Base-by-base conservation (phyloP, 2,113 vertebrate genomes). In the Regulus satrapa region DNA sequence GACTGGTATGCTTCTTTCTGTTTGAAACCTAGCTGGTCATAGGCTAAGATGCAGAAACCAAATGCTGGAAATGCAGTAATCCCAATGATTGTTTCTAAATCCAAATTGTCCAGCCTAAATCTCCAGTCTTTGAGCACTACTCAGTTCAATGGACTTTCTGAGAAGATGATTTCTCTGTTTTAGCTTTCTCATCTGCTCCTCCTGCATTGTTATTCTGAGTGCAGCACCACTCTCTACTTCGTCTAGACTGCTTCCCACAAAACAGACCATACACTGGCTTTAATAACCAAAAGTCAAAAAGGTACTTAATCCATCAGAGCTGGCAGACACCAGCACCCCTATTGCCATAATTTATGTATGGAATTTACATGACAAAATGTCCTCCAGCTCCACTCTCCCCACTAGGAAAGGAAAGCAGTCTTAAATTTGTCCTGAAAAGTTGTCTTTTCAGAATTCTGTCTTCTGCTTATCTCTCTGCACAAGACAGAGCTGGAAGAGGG, bases 401-500 rank as follows among this genome's bases (percentile, higher is more conserved):
- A 41, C 16, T 64, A 64, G 8, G 19, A 49, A 58, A 72, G n/a
- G n/a, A 64, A 91, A 85, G 71, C 32, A 77, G 71, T 67, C 77
- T 88, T 88, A 85, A 92, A 72, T 74, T 52, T 92, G 82, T 54
- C 63, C 75, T 82, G 67, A 84, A 89, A 94, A 94, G 73, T 72
- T 67, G n/a, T 85, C 72, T 89, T 78, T 91, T 91, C 41, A 69
- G 64, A 78, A 12, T 55, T 94, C 78, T 89, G 61, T 71, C 94
- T 81, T 96, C 49, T 69, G 64, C 83, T 87, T 96, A 84, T 94
- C 93, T 92, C 77, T 91, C 91, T 89, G 92, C 85, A 85, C 49
- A 84, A 95, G 85, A 92, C 86, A 85, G 63, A 92, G 79, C 78
- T 90, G 78, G 88, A 90, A 58, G 77, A 95, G 87, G 64, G 72